Evolutionary conservation across 2,113 vertebrate genomes (phyloP), one percentile per base, ranked within the genome.

Genomic region (Australoheros scitulus): DNA sequence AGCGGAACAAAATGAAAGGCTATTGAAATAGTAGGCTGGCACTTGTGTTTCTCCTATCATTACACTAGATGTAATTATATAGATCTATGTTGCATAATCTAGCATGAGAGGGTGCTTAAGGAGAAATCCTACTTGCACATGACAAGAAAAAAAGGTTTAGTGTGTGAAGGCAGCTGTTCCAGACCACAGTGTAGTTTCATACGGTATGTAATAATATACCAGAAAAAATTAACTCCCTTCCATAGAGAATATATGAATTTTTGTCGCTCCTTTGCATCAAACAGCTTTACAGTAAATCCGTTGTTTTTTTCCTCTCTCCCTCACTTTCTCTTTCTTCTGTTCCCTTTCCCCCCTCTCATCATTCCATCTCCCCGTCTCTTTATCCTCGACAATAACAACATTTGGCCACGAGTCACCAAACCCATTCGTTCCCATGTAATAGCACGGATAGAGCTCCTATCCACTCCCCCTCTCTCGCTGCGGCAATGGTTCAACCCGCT

Each of bases 351-450:
- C 6, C 26, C 61, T 76, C 58, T 57, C 36, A 57, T 38, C 61
- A 55, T 60, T 63, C 11, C 2, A 18, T 41, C 78, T 70, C 64
- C 70, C 22, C 2, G 11, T 81, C 72, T 76, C 78, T 91, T 90
- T 83, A 92, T 88, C 87, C 87, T 55, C 78, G 63, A 93, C 89
- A 92, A 93, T 86, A 93, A 94, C 92, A 94, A 92, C 93, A 94
- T 92, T 94, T 91, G 89, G 88, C 91, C 92, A 92, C 90, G 92
- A 92, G 91, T 94, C 91, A 92, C 90, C 86, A 80, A 88, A 74
- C 87, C 83, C 78, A 89, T 92, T 90, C 83, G 90, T 89, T 83
- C 88, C 81, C 85, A 63, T 84, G 58, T 65, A 83, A 58, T 78
- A 88, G 60, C 84, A 80, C 63, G 90, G 85, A 90, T 38, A 50